phyloP scores from a whole-genome alignment of 2,888 invertebrate species.

The Halictus quadricinctus region DNA sequence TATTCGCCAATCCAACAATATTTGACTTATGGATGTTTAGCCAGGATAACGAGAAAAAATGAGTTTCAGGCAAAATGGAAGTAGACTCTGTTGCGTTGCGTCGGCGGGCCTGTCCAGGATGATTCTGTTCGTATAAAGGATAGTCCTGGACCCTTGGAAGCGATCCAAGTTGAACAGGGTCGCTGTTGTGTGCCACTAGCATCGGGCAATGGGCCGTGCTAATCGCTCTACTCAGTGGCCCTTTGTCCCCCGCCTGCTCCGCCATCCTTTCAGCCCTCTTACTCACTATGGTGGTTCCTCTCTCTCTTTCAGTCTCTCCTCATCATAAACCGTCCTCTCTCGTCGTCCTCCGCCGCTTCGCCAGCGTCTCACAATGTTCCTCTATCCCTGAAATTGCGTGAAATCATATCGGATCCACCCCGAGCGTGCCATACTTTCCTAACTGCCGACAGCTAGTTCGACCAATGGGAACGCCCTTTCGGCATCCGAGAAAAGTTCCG shows the following conservation, averaged over 20 bases:
- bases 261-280: conserved; percentile 56
- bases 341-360: conserved; percentile 42
- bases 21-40: background rate
- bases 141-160: conserved; percentile 75
- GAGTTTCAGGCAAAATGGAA: conserved; percentile 2
- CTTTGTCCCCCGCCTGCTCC: conserved; percentile 64
- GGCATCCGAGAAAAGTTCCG: conserved; percentile 66
- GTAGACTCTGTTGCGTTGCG: conserved; percentile 52
- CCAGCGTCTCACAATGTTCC: conserved; percentile 61
- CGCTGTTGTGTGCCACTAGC: conserved; percentile 76
- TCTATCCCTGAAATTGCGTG: conserved; percentile 72
- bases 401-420: conserved; percentile 75
- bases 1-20: background rate
- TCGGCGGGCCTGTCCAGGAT: conserved; percentile 57
- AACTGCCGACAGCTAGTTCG: conserved; percentile 65
- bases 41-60: conserved; percentile 1
- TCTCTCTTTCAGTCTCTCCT: conserved; percentile 37
- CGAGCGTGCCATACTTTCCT: conserved; percentile 64
- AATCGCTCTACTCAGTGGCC: conserved; percentile 78
- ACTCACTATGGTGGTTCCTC: background rate
- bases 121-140: conserved; percentile 71
- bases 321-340: conserved; percentile 41
- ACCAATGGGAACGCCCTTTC: conserved; percentile 65
- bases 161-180: conserved; percentile 79
- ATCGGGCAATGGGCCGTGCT: conserved; percentile 80